These are phyloP conservation scores for Dicentrarchus labrax DNA, from an alignment of 2,113 vertebrate genomes.

Conservation along the genomic window DNA sequence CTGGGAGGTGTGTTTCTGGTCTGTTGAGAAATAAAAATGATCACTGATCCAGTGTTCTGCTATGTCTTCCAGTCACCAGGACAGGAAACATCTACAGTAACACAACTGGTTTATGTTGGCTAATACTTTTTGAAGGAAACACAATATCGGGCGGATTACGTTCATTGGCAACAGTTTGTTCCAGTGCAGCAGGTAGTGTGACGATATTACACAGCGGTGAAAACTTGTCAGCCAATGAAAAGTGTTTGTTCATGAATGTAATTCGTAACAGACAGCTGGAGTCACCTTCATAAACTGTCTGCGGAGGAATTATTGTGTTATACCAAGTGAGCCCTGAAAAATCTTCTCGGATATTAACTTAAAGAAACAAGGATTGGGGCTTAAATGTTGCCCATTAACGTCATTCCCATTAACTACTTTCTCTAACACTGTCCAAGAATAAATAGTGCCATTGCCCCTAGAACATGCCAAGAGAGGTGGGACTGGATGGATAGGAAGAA, in stretches of 20 bases:
- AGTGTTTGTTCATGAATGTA: conserved; percentile 1
- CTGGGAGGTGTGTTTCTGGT: neutral
- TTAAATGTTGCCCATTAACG: conserved; percentile 14
- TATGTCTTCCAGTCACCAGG: neutral
- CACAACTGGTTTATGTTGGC: neutral
- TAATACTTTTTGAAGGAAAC: neutral
- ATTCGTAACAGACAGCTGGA: conserved; percentile 1
- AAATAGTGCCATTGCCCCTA: neutral
- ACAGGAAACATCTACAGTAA: neutral
- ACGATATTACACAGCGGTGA: conserved; percentile 33
- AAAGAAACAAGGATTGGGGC: conserved; percentile 4
- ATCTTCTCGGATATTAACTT: conserved; percentile 24
- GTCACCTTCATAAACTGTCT: neutral
- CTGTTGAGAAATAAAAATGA: neutral
- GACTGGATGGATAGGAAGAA: neutral
- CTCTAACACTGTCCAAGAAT: conserved; percentile 1
- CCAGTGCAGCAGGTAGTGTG: conserved; percentile 37
- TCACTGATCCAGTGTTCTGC: neutral
- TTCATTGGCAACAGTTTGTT: conserved; percentile 14
- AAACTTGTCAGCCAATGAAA: conserved; percentile 24
- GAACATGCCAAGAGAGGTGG: conserved; percentile 9
- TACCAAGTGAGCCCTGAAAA: conserved; percentile 30
- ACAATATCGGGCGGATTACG: neutral
- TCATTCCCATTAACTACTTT: conserved; percentile 4
- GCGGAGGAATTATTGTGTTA: conserved; percentile 2